Evolutionary conservation across 2,888 invertebrate species (phyloP), one percentile per base, ranked within the genome.

Genomic region (Synanthedon andrenaeformis): DNA sequence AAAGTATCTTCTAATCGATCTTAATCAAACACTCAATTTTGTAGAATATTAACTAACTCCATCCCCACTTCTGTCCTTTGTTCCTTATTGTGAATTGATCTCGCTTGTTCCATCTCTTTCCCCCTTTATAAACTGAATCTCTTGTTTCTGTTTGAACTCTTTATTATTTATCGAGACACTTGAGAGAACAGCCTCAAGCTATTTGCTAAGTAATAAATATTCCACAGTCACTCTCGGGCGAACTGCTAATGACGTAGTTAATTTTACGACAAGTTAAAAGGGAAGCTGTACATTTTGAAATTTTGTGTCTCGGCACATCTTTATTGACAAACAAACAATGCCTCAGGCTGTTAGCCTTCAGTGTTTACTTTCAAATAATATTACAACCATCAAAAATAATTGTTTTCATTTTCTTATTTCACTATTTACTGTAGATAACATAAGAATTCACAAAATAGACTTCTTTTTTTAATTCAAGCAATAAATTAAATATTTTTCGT

Each of bases 141-240:
- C 12, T 45, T 45, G 45, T 45, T 45, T 45, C 45, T 13, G 13
- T 17, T 13, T 49, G 23, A 19, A 49, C 23, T 19, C 49, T 49
- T 49, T 49, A 23, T 49, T 49, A 49, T 49, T 49, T 49, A 49
- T 49, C 23, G 23, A 49, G 49, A 19, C 23, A 41, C 42, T 51
- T 48, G 42, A 28, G 35, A 28, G 14, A 51, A 35, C 51, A 11
- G 12, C 51, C 51, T 51, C 51, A 48, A 54, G 54, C 35, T 51
- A 49, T 54, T 54, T 54, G 41, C 49, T 12, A 42, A 48, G 28
- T 50, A 35, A 54, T 51, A 54, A 53, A 54, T 51, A 51, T 54
- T 54, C 41, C 28, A 42, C 42, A 52, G 23, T 42, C 52, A 52
- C 13, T 52, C 19, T 49, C 19, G 49, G 49, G n/a, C 42, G 52